Conservation (phyloP, 1,140 invertebrate species). For the Macrocentrus cingulum region DNA sequence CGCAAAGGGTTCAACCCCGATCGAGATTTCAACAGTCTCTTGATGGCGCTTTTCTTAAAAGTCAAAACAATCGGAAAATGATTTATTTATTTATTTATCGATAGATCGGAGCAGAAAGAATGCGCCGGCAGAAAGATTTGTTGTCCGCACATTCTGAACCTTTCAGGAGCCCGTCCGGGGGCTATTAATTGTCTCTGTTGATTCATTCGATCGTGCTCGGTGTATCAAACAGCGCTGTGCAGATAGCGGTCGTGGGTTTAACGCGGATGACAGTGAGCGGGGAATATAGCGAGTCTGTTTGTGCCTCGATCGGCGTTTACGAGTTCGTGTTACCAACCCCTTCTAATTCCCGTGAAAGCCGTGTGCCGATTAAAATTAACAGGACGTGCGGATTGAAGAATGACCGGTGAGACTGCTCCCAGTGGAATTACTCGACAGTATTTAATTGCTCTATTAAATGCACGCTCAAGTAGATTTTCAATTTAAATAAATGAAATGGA, state of each 20-base stretch:
- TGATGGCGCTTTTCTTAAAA: too few relatives aligned
- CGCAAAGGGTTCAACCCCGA: constrained; percentile 32
- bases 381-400: constrained; percentile 26
- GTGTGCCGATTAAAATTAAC: constrained; percentile 34
- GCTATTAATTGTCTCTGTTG: constrained; percentile 59
- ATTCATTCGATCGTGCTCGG: constrained; percentile 57
- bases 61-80: too few relatives aligned
- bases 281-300: constrained; percentile 18
- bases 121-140: constrained; percentile 37
- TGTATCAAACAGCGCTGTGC: constrained; percentile 39
- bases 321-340: constrained; percentile 26
- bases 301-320: constrained; percentile 42
- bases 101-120: too few relatives aligned
- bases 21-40: constrained; percentile 34
- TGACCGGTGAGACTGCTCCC: constrained; percentile 20
- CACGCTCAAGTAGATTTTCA: too few relatives aligned
- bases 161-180: constrained; percentile 36
- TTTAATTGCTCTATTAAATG: constrained; percentile 13
- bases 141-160: constrained; percentile 42
- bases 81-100: neutral
- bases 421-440: constrained; percentile 9
- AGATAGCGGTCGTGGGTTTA: neutral
- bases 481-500: too few relatives aligned
- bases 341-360: constrained; percentile 32
- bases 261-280: too few relatives aligned